Percentiles rank a stretch among this genome's conserved stretches.
Conservation (phyloP, 2,888 invertebrate species). For the Entomobrya multifasciata region DNA sequence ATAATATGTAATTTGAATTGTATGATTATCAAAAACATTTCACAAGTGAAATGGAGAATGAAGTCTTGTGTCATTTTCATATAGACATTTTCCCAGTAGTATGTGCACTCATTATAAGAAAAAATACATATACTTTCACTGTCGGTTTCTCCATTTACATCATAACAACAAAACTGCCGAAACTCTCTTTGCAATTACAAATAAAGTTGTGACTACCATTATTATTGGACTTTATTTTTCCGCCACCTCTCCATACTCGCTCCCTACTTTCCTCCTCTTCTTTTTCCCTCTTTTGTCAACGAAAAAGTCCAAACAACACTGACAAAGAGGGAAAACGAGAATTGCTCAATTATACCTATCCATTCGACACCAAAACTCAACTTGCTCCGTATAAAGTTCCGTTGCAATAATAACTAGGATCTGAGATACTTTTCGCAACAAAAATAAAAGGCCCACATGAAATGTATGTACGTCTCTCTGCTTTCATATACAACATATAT, state of each 20-base stretch:
- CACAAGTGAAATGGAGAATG: slow-evolving; percentile 48
- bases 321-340: slow-evolving; percentile 7
- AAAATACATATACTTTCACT: not conserved
- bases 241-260: slow-evolving; percentile 51
- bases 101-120: no score
- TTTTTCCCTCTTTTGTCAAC: slow-evolving; percentile 51
- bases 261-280: not conserved
- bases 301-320: not conserved
- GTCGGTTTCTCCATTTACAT: slow-evolving; percentile 23
- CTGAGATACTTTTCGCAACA: slow-evolving; percentile 45
- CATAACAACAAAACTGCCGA: slow-evolving; percentile 18
- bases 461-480: slow-evolving; percentile 50
- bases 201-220: slow-evolving; percentile 70
- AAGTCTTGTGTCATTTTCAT: slow-evolving; percentile 42
- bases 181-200: slow-evolving; percentile 74
- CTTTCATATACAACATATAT: slow-evolving; percentile 60
- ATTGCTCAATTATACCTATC: slow-evolving; percentile 72
- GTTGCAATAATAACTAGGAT: not conserved
- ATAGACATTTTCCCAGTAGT: no score
- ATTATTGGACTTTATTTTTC: slow-evolving; percentile 67
- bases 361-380: not conserved
- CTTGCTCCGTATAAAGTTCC: no score
- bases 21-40: slow-evolving; percentile 70
- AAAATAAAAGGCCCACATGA: slow-evolving; percentile 27
- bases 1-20: slow-evolving; percentile 66